These are phyloP conservation scores for Atlantisia rogersi DNA, from an alignment of 2,113 vertebrate genomes.

Conservation along the genomic window DNA sequence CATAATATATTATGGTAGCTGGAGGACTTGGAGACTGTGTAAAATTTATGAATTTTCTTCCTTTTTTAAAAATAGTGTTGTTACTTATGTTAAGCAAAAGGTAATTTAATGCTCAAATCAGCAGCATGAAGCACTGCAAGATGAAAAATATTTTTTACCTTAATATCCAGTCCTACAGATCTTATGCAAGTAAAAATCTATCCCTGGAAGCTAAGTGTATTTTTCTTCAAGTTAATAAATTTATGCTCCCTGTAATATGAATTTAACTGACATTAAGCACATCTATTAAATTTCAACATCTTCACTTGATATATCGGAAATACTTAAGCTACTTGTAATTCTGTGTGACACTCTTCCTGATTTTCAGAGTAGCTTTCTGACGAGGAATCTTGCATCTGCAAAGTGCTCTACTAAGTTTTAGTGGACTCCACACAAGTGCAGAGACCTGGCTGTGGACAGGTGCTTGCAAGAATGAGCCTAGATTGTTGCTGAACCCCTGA, in stretches of 20 bases:
- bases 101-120: neutral
- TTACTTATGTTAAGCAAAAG: neutral
- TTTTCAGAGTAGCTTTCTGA: neutral
- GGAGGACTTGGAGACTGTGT: neutral
- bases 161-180: neutral
- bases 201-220: neutral
- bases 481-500: neutral
- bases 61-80: neutral
- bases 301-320: neutral
- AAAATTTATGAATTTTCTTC: neutral
- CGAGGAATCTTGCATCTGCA: neutral
- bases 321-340: neutral
- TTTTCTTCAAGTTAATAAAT: neutral
- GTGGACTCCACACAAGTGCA: neutral
- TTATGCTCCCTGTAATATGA: neutral
- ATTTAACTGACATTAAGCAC: neutral
- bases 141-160: neutral
- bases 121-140: neutral
- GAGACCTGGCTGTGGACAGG: neutral
- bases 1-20: neutral
- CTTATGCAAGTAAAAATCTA: neutral
- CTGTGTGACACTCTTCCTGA: neutral
- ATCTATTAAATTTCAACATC: neutral
- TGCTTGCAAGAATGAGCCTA: neutral
- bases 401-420: neutral